phyloP scores from a whole-genome alignment of 2,888 invertebrate species.

The Ochropleura plecta region DNA sequence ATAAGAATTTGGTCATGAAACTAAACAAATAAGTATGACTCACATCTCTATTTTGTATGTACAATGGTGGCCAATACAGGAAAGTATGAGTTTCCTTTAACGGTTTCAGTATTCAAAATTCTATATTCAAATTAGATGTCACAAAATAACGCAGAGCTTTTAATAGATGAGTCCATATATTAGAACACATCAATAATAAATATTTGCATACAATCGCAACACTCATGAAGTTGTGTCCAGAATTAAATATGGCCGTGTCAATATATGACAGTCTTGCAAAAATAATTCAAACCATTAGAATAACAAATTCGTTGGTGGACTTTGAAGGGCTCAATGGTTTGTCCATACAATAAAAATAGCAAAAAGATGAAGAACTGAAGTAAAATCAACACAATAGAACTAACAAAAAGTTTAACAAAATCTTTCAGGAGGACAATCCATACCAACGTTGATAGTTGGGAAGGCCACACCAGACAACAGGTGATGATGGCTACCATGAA shows the following conservation, averaged over 20 bases:
- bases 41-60: constrained; percentile 45
- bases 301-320: neutral
- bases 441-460: neutral
- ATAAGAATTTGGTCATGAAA: constrained; percentile 24
- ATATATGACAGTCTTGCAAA: constrained; percentile 31
- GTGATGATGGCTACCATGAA: neutral
- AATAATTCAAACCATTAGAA: constrained; percentile 7
- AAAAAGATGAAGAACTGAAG: neutral
- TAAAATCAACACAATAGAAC: neutral
- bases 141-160: constrained; percentile 60
- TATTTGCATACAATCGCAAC: constrained; percentile 76
- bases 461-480: neutral
- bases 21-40: constrained; percentile 38
- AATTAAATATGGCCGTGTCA: constrained; percentile 51
- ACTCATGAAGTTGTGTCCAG: constrained; percentile 63
- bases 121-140: constrained; percentile 63
- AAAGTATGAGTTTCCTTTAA: constrained; percentile 60
- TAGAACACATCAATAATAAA: constrained; percentile 45
- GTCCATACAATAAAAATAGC: neutral
- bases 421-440: neutral
- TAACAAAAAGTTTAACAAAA: neutral
- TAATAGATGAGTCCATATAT: constrained; percentile 64
- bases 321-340: neutral
- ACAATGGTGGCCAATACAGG: constrained; percentile 40
- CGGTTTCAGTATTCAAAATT: constrained; percentile 57